Evolutionary conservation across 2,113 vertebrate genomes (phyloP), one percentile per base, ranked within the genome.

Genomic region (Balaeniceps rex): DNA sequence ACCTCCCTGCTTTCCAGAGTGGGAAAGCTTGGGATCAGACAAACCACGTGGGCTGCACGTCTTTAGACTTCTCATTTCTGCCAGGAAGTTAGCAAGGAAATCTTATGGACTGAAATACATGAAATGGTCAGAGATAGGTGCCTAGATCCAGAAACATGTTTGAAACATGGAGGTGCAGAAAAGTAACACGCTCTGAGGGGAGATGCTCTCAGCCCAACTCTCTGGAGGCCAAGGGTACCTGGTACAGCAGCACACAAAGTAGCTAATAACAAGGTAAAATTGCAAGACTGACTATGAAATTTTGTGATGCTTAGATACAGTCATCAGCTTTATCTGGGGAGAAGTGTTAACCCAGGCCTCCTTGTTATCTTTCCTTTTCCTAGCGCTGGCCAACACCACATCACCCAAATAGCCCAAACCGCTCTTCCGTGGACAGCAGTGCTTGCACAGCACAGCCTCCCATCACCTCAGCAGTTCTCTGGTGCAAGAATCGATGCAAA

Each of bases 61-160:
- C 44, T 13, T 72, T 8, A 81, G 33, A 16, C 8, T 86, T 68
- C 74, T 46, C 9, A 0, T 22, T 69, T 63, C 40, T 60, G 14
- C 42, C 68, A 71, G 52, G 34, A 75, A 69, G n/a, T 16, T 38
- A 74, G 29, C 7, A 17, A 81, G 57, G 61, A 91, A 74, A 52
- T 58, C 6, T 42, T 24, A 44, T 0, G 34, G 34, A 40, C 12
- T 28, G 46, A 82, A 79, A 22, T 2, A 4, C 1, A 10, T 13
- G 1, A 49, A 79, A 18, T 2, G 12, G 21, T 47, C 25, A 23
- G 26, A 87, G 40, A 18, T 10, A 19, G 14, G 22, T 26, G 36
- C 16, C 19, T 12, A 64, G n/a, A 68, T 29, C 40, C 22, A 52
- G 69, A 55, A 78, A 78, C 13, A 13, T 0, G 0, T 6, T 29